phyloP scores from a whole-genome alignment of 2,113 vertebrate genomes.

The Eurystomus gularis region DNA sequence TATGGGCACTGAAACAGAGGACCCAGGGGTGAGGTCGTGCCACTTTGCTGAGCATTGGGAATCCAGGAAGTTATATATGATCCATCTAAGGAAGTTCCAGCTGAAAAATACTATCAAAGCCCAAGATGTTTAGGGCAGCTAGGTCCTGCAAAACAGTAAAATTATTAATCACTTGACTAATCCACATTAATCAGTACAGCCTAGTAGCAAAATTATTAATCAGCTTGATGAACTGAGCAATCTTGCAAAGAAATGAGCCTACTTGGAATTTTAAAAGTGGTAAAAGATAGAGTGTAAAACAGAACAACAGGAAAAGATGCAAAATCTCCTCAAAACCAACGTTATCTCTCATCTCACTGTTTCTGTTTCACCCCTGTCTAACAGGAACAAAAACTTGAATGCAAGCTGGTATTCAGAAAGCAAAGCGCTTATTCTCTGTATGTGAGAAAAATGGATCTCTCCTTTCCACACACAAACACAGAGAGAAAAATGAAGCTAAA shows the following conservation, averaged over 20 bases:
- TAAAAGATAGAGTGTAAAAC: not conserved
- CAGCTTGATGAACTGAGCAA: slow-evolving; percentile 67
- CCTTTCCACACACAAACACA: not conserved
- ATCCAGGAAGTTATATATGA: slow-evolving; percentile 24
- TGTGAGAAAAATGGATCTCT: not conserved
- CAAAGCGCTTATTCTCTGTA: not conserved
- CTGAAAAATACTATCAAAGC: slow-evolving; percentile 54
- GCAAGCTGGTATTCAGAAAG: not conserved
- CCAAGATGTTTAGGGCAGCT: slow-evolving; percentile 25
- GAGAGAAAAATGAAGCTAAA: not conserved
- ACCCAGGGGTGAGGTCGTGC: not conserved
- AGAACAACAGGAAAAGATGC: not conserved
- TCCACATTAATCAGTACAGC: slow-evolving; percentile 70
- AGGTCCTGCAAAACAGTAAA: slow-evolving; percentile 50
- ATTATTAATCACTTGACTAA: slow-evolving; percentile 74
- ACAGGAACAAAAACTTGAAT: not conserved
- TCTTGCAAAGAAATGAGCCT: slow-evolving; percentile 63
- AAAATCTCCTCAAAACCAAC: not conserved
- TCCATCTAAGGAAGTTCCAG: slow-evolving; percentile 53
- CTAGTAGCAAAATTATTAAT: slow-evolving; percentile 63
- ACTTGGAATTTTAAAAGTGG: slow-evolving; percentile 60
- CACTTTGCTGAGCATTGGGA: slow-evolving; percentile 19
- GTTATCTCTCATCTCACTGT: not conserved
- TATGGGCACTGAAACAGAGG: not conserved
- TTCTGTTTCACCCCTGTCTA: not conserved